Evolutionary conservation across 2,113 vertebrate species (phyloP), one percentile per base, ranked within the genome.

Genomic region (Dryoscopus gambensis): DNA sequence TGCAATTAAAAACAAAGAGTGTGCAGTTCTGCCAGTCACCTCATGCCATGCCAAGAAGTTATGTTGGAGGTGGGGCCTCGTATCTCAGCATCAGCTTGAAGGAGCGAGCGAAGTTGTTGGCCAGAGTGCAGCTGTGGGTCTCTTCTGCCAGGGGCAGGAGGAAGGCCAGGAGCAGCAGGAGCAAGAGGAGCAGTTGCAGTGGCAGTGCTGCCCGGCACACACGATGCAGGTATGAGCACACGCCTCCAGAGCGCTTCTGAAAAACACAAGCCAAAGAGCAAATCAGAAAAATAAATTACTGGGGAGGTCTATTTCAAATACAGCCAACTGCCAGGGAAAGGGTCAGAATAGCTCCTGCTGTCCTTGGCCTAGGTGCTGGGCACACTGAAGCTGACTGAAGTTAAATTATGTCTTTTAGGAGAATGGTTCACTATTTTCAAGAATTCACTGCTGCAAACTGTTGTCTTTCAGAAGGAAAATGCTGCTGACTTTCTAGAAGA

Each of bases 101-200:
- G 87, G 99, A 99, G 22, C 98, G 98, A 76, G 99, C 99, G 5
- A 99, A 99, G 97, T 99, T 99, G 98, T 99, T 99, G 97, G 98
- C 97, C 71, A 98, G 97, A 0, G 98, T 95, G 97, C 99, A 99
- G 98, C 98, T 98, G 97, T 91, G 96, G n/a, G 82, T 96, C 53
- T 98, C 98, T 1, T 99, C 97, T 71, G 98, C 97, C 65, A 98
- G 95, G 1, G 99, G 99, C 33, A 99, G 98, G 79, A 99, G 97
- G 90, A 99, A 98, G 37, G 98, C 98, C 70, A 99, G 97, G 6
- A 99, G 98, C n/a, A 99, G 98, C 4, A 99, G 96, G 0, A 99
- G 97, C 28, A 99, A 91, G 4, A 99, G 96, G 22, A 99, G 97
- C 5, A 98, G 76, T 86, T 99, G 99, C 39, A 99, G 69, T 0